Evolutionary conservation across 2,888 invertebrate species (phyloP).

Genomic region (Xestia c-nigrum): DNA sequence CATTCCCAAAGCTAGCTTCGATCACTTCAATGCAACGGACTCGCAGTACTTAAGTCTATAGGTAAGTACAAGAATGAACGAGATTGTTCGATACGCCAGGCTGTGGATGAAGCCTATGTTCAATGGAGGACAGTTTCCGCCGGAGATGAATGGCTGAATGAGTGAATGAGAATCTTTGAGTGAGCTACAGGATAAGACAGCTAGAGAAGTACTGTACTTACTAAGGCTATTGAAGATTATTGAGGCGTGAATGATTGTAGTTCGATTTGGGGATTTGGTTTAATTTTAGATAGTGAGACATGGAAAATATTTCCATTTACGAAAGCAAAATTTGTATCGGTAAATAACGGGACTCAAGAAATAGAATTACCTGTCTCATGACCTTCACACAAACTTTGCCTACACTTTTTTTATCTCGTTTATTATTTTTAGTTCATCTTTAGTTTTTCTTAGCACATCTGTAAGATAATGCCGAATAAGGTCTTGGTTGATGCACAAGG

Average conservation of each 20-base stretch:
- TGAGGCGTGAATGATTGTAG: slow-evolving; percentile 21
- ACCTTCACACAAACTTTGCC: neutral
- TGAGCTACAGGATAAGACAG: slow-evolving; percentile 29
- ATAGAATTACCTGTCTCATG: neutral
- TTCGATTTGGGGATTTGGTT: slow-evolving; percentile 14
- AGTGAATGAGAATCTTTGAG: slow-evolving; percentile 59
- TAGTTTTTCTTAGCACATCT: neutral
- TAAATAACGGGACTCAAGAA: neutral
- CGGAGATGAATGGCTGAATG: slow-evolving; percentile 59
- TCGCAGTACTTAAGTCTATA: neutral
- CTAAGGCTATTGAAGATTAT: slow-evolving; percentile 10
- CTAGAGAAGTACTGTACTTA: slow-evolving; percentile 18
- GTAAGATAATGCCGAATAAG: too few species aligned
- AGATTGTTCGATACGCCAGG: slow-evolving; percentile 54
- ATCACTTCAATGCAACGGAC: slow-evolving; percentile 14
- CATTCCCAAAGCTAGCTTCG: neutral
- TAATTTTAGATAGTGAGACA: neutral
- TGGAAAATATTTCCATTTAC: neutral
- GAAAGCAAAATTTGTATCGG: too few species aligned
- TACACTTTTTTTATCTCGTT: neutral
- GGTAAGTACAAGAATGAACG: slow-evolving; percentile 24
- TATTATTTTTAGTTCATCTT: neutral
- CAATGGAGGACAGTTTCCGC: slow-evolving; percentile 56
- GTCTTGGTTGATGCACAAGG: neutral
- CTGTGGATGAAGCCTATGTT: slow-evolving; percentile 46